These are phyloP conservation scores for Philaethria dido DNA, from an alignment of 2,888 invertebrate genomes.

Conservation along the genomic window DNA sequence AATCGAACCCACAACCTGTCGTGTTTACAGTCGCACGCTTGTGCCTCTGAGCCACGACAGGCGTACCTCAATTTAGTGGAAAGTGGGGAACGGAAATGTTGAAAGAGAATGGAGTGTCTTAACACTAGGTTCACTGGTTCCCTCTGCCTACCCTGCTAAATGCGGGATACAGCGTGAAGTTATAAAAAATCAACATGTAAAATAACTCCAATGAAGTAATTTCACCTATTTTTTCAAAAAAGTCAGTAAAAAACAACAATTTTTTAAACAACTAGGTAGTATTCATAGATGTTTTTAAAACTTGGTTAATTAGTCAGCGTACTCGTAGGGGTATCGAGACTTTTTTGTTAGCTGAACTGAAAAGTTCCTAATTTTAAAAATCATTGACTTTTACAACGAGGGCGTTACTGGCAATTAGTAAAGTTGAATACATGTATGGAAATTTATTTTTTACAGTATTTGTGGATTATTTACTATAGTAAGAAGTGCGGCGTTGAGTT, in stretches of 20 bases:
- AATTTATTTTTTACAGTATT: not conserved
- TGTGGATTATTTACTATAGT: not conserved
- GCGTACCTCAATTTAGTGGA: no score
- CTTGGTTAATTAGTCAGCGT: conserved; percentile 5
- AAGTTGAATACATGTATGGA: conserved; percentile 10
- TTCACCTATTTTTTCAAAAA: not conserved
- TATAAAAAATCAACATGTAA: no score
- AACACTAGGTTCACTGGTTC: no score
- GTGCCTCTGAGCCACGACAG: no score
- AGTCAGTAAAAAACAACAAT: not conserved
- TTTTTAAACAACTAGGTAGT: not conserved
- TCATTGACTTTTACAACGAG: not conserved
- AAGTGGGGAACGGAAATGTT: no score
- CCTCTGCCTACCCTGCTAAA: no score
- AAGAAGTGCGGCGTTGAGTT: not conserved
- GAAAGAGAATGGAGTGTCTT: no score
- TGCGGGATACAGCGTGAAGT: no score
- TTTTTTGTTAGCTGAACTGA: not conserved
- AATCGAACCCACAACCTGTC: no score
- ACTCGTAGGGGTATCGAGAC: not conserved
- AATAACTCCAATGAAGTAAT: not conserved
- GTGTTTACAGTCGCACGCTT: no score
- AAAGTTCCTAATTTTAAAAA: conserved; percentile 17
- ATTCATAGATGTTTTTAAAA: conserved; percentile 11
- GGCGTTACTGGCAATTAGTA: conserved; percentile 5